Percentiles rank a stretch among this genome's conserved stretches.
These are phyloP conservation scores for Premnoplex brunnescens DNA, from an alignment of 2,797 vertebrate genomes.

Conservation along the genomic window DNA sequence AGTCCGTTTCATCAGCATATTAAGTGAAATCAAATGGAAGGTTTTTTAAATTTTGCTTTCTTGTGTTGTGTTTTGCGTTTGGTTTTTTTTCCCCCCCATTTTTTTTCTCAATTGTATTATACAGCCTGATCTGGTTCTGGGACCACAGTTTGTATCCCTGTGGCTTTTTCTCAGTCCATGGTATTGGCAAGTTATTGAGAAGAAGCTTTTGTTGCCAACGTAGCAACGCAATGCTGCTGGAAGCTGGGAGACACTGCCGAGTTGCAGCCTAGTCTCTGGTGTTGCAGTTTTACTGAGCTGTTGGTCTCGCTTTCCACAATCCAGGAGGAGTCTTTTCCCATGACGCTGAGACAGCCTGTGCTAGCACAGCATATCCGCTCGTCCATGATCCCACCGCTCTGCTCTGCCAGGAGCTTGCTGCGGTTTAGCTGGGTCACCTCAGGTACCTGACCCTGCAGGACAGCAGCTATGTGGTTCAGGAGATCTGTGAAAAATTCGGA, in stretches of 20 bases:
- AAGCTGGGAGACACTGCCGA: constrained; percentile 93
- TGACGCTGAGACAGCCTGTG: constrained; percentile 82
- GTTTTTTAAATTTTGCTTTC: background rate
- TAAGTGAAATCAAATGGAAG: constrained; percentile 64
- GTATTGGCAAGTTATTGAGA: constrained; percentile 87
- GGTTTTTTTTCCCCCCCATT: background rate
- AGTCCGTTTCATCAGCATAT: constrained; percentile 63
- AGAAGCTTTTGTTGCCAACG: constrained; percentile 95
- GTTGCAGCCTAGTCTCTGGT: constrained; percentile 96
- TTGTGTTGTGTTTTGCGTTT: background rate
- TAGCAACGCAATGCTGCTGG: constrained; percentile 97
- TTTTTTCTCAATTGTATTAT: constrained; percentile 20
- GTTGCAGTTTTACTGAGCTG: constrained; percentile 81
- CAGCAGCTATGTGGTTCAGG: constrained; percentile 90
- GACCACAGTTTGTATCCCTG: constrained; percentile 26
- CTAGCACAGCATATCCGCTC: constrained; percentile 76
- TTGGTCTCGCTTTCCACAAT: constrained; percentile 84
- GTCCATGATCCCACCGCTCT: constrained; percentile 65
- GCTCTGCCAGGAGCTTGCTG: constrained; percentile 74
- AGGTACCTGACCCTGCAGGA: constrained; percentile 85
- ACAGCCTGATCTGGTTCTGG: constrained; percentile 48
- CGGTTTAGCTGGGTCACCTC: constrained; percentile 72
- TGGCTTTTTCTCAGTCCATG: constrained; percentile 56
- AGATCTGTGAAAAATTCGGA: constrained; percentile 95
- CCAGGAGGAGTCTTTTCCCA: constrained; percentile 88